Percentiles rank a stretch among this genome's conserved stretches.
phyloP scores from a whole-genome alignment of 2,113 vertebrate genomes.

The Grammomys dolichurus region DNA sequence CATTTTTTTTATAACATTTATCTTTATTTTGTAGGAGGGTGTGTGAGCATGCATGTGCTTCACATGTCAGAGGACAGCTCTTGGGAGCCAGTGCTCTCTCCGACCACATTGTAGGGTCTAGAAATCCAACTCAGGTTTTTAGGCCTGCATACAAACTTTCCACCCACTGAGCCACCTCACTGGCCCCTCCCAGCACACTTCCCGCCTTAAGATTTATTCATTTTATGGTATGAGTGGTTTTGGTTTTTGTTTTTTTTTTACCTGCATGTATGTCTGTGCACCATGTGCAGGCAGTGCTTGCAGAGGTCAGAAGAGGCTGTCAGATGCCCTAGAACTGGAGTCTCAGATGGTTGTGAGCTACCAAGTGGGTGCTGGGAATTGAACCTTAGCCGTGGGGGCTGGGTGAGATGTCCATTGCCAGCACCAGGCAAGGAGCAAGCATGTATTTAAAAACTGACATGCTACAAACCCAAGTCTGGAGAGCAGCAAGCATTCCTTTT shows the following conservation, averaged over 20 bases:
- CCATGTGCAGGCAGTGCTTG: not conserved
- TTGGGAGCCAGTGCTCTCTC: not conserved
- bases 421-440: not conserved
- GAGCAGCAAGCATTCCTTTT: not conserved
- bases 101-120: not conserved
- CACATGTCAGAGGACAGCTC: not conserved
- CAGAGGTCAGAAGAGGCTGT: not conserved
- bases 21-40: not conserved
- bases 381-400: not conserved
- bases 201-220: not conserved
- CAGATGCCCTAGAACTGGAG: not conserved
- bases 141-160: not conserved
- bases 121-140: not conserved
- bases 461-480: too few species aligned
- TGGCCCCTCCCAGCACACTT: not conserved
- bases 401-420: too few species aligned
- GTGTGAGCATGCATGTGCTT: not conserved
- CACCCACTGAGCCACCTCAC: not conserved
- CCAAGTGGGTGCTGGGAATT: not conserved
- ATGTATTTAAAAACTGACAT: not conserved
- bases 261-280: not conserved
- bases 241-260: not conserved
- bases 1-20: not conserved
- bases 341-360: not conserved
- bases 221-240: not conserved